Base-by-base conservation (phyloP, 2,888 invertebrate species). In the Phrixothrix hirtus region DNA sequence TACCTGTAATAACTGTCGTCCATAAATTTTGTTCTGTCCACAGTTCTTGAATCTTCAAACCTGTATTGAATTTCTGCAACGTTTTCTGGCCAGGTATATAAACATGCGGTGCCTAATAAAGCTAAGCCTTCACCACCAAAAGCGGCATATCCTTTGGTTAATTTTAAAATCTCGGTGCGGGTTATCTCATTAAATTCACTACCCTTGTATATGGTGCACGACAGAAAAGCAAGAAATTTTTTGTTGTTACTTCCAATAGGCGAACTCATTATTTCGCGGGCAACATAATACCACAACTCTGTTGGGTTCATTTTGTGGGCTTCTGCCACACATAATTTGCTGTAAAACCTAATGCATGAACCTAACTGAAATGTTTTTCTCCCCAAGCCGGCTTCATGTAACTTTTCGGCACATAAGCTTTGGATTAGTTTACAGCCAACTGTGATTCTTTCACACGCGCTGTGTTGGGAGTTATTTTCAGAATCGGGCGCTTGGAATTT, bases 91-190 rank as follows among this genome's bases (percentile, higher is more conserved):
- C 95, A 96, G 1, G 93, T 89, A 72, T 93, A 91, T 39, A 96
- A 81, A 69, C 90, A 93, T 1, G 88, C 94, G 0, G 92, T 90
- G 4, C 95, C 94, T 71, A 95, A 91, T 9, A 96, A 76, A 4
- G 95, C 96, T 52, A 97, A 77, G 0, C 95, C 95, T 15, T 95
- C 95, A 10, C 92, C 90, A 27, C 95, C 95, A 49, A 95, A 78
- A 0, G 95, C 95, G n/a, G 90, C 90, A 73, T 94, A 89, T 0
- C 87, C 92, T 70, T 87, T 83, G 4, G 89, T 86, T 58, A 87
- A 78, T 1, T 81, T 79, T 62, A 86, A 77, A 17, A 86, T 84
- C 69, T 86, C 87, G 38, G 85, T 84, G 68, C 89, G 87, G 0
- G 84, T 83, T 32, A 81, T 82, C 37, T 83, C 81, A 1, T 81